Evolutionary conservation across 2,797 vertebrate genomes (phyloP), one percentile per base, ranked within the genome.

Genomic region (Astyanax mexicanus): DNA sequence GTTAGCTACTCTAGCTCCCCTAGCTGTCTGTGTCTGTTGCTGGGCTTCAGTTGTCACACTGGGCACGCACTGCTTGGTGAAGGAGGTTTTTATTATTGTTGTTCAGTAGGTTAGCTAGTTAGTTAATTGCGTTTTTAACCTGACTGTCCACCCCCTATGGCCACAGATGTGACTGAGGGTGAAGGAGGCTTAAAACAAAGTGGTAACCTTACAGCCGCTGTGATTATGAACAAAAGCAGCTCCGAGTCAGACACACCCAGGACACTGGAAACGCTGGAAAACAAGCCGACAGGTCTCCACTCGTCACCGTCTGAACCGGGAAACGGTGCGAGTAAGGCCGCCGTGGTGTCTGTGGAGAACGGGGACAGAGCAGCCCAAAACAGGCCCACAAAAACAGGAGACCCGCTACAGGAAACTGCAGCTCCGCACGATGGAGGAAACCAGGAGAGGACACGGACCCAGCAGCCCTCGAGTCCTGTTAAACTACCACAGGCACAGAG

Each of bases 231-330:
- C 90, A 91, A 89, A 84, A 89, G 87, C 69, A 80, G 83, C 38
- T 29, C 78, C 45, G 89, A 86, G 17, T 64, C 75, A 67, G 90
- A 89, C 90, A 90, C 92, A 88, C 89, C 92, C 90, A 82, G 83
- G 80, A 88, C 79, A 78, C 69, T 11, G 0, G 87, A 80, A 61
- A 82, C 83, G 32, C 70, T 42, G 80, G 84, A 83, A 58, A 73
- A 78, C 82, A 74, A 79, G 35, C 82, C 77, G 1, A 77, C 85
- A 8, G 80, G 85, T 0, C 88, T 84, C 17, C 81, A 86, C 1
- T 88, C 88, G 2, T 88, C 88, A 1, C 87, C 90, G 9, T 86
- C 85, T 47, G 87, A 88, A 68, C 89, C 87, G 21, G 85, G 65
- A 40, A 79, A 77, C 19, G 69, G 76, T 19, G 67, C 19, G 25